Evolutionary conservation across 2,113 vertebrate genomes (phyloP).

Genomic region (Chiloscyllium plagiosum): DNA sequence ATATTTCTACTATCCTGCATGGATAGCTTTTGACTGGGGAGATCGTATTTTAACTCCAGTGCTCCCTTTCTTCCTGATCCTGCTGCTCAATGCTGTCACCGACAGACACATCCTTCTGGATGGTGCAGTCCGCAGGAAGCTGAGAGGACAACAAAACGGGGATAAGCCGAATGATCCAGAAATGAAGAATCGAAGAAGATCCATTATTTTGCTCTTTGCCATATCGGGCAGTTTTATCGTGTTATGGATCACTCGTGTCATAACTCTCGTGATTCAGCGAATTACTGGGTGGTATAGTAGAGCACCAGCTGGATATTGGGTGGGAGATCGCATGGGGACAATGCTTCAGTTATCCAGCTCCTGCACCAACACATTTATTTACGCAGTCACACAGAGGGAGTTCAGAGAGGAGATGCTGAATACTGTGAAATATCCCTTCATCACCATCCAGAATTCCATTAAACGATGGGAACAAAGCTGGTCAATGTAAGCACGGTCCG

Average conservation of each 20-base stretch:
- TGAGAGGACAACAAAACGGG: no score
- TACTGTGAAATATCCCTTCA: background rate
- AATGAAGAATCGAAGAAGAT: conserved; percentile 29
- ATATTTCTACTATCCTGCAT: no score
- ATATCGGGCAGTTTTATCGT: conserved; percentile 14
- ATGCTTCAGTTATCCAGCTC: conserved; percentile 12
- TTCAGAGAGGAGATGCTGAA: no score
- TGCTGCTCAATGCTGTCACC: background rate
- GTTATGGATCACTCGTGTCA: background rate
- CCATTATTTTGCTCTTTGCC: conserved; percentile 15
- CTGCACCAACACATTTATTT: background rate
- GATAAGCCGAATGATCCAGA: background rate
- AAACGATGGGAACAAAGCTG: no score
- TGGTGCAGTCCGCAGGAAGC: no score
- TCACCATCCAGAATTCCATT: no score
- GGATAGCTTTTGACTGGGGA: no score
- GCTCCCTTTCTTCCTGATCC: background rate
- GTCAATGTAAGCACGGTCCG: no score
- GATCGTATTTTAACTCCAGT: background rate
- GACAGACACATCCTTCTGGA: background rate
- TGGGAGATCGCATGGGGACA: background rate
- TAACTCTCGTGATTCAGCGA: background rate
- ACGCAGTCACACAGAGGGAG: no score
- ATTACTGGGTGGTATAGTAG: background rate
- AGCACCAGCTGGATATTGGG: no score